phyloP scores from a whole-genome alignment of 2,888 invertebrate genomes.

The Thymelicus lineola region DNA sequence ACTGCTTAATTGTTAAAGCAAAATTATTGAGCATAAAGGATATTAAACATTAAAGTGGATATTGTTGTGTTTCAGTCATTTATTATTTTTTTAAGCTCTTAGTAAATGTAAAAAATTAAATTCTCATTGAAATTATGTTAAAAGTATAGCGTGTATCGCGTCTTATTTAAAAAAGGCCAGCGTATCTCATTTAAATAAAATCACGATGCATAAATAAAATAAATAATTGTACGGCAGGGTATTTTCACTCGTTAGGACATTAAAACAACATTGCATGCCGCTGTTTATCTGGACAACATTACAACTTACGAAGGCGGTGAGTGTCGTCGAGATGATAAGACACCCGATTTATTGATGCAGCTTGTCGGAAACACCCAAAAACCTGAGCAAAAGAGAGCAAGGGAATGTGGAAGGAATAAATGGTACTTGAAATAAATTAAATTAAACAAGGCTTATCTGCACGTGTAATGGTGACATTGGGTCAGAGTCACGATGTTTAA shows the following conservation, averaged over 20 bases:
- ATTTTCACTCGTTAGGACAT: constrained; percentile 16
- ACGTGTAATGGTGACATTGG: neutral
- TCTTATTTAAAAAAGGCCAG: constrained; percentile 21
- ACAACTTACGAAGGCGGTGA: constrained; percentile 12
- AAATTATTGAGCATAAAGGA: too few species aligned
- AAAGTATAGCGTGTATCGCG: constrained; percentile 8
- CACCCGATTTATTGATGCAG: constrained; percentile 16
- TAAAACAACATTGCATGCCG: constrained; percentile 17
- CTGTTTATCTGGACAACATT: constrained; percentile 18
- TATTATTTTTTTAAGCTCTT: too few species aligned
- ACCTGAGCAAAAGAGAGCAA: neutral
- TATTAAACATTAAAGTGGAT: too few species aligned
- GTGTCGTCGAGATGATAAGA: constrained; percentile 10
- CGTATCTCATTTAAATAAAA: constrained; percentile 23
- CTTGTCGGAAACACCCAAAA: constrained; percentile 8
- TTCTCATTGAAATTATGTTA: too few species aligned
- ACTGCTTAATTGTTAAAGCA: too few species aligned
- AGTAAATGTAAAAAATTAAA: too few species aligned
- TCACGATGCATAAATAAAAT: constrained; percentile 6
- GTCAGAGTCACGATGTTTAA: too few species aligned
- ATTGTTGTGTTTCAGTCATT: too few species aligned
- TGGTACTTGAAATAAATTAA: neutral
- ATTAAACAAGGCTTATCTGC: neutral
- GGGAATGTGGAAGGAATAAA: neutral
- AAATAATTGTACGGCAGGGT: neutral